phyloP scores from a whole-genome alignment of 2,888 invertebrate species.

The Pycnomerus fuliginosus region DNA sequence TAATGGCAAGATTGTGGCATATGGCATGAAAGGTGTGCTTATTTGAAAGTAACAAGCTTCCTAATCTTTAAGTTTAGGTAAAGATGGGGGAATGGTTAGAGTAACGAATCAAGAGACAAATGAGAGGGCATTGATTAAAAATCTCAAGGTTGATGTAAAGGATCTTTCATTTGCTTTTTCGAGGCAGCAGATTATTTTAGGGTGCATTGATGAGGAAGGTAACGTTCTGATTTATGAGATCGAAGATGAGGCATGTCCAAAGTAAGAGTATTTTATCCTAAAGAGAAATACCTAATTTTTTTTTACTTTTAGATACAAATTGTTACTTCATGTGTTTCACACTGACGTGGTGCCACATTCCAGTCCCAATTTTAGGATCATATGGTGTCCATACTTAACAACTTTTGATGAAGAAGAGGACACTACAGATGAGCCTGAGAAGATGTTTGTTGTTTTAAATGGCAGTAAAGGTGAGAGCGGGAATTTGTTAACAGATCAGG shows the following conservation, averaged over 20 bases:
- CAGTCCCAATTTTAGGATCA: slow-evolving; percentile 57
- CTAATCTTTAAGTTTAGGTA: slow-evolving; percentile 35
- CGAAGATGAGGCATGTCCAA: slow-evolving; percentile 59
- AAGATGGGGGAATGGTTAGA: slow-evolving; percentile 72
- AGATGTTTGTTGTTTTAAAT: slow-evolving; percentile 79
- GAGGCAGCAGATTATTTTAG: slow-evolving; percentile 73
- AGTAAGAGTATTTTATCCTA: too few relatives aligned
- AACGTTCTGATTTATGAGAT: slow-evolving; percentile 81
- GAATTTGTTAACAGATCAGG: background rate
- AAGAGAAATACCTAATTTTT: too few relatives aligned
- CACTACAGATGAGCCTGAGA: slow-evolving; percentile 70
- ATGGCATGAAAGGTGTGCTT: slow-evolving; percentile 85
- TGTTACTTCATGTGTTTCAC: slow-evolving; percentile 62
- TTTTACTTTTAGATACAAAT: slow-evolving; percentile 54
- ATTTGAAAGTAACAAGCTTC: slow-evolving; percentile 1
- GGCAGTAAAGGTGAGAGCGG: slow-evolving; percentile 60
- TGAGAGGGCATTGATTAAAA: slow-evolving; percentile 78
- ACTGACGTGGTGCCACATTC: slow-evolving; percentile 41
- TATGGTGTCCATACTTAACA: slow-evolving; percentile 94
- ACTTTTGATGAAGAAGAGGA: slow-evolving; percentile 61
- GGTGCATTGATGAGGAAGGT: slow-evolving; percentile 84
- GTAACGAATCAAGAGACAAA: slow-evolving; percentile 78
- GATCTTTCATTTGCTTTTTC: slow-evolving; percentile 90
- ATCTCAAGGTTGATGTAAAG: slow-evolving; percentile 83
- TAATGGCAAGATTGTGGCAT: slow-evolving; percentile 83